Base-by-base conservation (phyloP, 2,113 vertebrate genomes). In the Hippocampus guttulatus region DNA sequence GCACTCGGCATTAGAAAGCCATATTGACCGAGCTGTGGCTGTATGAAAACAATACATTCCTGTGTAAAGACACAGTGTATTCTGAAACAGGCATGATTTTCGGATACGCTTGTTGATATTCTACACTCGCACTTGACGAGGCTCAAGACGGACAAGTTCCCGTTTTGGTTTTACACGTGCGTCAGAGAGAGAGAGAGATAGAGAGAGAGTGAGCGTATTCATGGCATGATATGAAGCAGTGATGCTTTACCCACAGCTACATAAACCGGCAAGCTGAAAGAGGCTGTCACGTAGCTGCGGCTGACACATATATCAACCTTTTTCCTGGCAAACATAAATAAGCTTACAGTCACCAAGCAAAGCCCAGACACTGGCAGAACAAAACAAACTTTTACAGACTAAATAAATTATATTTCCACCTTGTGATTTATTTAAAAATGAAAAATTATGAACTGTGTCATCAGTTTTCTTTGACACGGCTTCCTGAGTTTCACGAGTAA, bases 31-130 rank as follows among this genome's bases (percentile, higher is more conserved):
- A 80, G 85, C 84, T 81, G 82, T 65, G 85, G 88, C 74, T 61
- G 51, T 83, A 73, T 66, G 70, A 89, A 88, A 89, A 88, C 87
- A 88, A 89, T 87, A 67, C 85, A 87, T 90, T 87, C 83, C 79
- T 81, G 73, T 25, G 64, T 87, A 85, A 87, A 87, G 82, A 88
- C 78, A 89, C 80, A 69, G 81, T 75, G 60, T 71, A 79, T 81
- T 89, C 86, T 84, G 38, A 72, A 83, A 82, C 78, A 70, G 45
- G 75, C 76, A 65, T 75, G 80, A 81, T 83, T 86, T 82, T n/a
- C 41, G 80, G 81, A 82, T 84, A 82, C 78, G 84, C 75, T 75
- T 80, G 81, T 81, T 85, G 87, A 88, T 80, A 85, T 86, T 86
- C 64, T 81, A 76, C 70, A 71, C 78, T 78, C 68, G 43, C 74